Evolutionary conservation across 2,797 vertebrate species (phyloP), one percentile per base, ranked within the genome.

Genomic region (Pseudopleuronectes americanus): DNA sequence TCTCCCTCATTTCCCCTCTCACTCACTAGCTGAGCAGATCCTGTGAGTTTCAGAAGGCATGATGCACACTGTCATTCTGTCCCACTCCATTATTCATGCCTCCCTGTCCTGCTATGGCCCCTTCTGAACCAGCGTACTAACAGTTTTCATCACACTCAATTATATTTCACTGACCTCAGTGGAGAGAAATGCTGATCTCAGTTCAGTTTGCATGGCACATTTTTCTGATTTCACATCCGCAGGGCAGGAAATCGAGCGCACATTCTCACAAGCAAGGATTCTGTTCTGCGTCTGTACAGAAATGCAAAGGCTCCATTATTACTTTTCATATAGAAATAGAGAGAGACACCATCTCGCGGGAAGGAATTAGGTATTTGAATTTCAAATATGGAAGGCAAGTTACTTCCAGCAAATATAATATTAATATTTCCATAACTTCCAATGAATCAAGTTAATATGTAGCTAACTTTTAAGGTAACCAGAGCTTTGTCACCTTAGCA

Each of bases 31-130:
- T 57, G 60, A 54, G 36, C 55, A 41, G 60, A 47, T 55, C 48
- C 60, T 61, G 63, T 77, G 68, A 78, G 74, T 80, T 76, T 61
- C 79, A 60, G 72, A 70, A 71, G 65, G 57, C 75, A 68, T 74
- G 74, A 78, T 75, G 71, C 69, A 69, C 65, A 10, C 53, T 79
- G 69, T 84, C 79, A 74, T 51, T 54, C 51, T 41, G 80, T 81
- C 71, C 58, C 49, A n/a, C 76, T 82, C 56, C 60, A 79, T 85
- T 72, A 80, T 71, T 75, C 77, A 78, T 68, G 31, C 68, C 45
- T 36, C 74, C 56, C 56, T n/a, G 13, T 22, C 26, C 51, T 7
- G 14, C n/a, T 41, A 22, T 75, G 28, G 33, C 28, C 7, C 26
- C 16, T 6, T 61, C 33, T 52, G 4, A 49, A 58, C 48, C 52